A percentile compares a stretch with the other conserved stretches of the same genome.
Conservation (phyloP, 2,888 invertebrate genomes). For the Leptogaster cylindrica region DNA sequence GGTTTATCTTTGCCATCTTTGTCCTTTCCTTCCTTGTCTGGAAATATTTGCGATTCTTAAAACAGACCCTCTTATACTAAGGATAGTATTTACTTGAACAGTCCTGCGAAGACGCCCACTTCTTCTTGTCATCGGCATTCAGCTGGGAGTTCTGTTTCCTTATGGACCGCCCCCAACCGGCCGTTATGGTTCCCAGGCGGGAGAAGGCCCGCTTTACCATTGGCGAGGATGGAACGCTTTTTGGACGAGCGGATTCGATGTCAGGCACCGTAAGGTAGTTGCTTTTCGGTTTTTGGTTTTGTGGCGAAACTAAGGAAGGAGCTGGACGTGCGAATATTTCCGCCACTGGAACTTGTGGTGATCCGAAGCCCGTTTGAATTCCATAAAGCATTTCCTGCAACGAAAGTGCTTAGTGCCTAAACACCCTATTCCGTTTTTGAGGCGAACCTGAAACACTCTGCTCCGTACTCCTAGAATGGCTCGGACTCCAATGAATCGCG, state of each 20-base stretch:
- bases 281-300: slow-evolving; percentile 84
- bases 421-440: slow-evolving; percentile 59
- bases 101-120: slow-evolving; percentile 91
- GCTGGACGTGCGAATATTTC: slow-evolving; percentile 85
- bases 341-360: slow-evolving; percentile 90
- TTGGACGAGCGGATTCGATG: slow-evolving; percentile 83
- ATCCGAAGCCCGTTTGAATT: slow-evolving; percentile 91
- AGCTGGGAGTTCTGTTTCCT: slow-evolving; percentile 82
- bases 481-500: slow-evolving; percentile 86
- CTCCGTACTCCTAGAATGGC: slow-evolving; percentile 91
- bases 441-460: slow-evolving; percentile 67
- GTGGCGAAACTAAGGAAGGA: slow-evolving; percentile 84
- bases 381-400: slow-evolving; percentile 96
- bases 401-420: too few species aligned
- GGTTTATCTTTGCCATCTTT: slow-evolving; percentile 80
- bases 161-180: slow-evolving; percentile 88
- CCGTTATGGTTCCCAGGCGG: slow-evolving; percentile 86
- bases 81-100: slow-evolving; percentile 78
- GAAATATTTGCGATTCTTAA: neutral
- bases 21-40: slow-evolving; percentile 81
- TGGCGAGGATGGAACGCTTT: slow-evolving; percentile 91
- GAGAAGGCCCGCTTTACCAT: slow-evolving; percentile 93
- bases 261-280: slow-evolving; percentile 92
- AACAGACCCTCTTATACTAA: neutral
- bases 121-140: slow-evolving; percentile 86